A percentile compares a stretch with the other conserved stretches of the same genome.
Conservation (phyloP, 2,113 vertebrate genomes). For the Sula dactylatra region DNA sequence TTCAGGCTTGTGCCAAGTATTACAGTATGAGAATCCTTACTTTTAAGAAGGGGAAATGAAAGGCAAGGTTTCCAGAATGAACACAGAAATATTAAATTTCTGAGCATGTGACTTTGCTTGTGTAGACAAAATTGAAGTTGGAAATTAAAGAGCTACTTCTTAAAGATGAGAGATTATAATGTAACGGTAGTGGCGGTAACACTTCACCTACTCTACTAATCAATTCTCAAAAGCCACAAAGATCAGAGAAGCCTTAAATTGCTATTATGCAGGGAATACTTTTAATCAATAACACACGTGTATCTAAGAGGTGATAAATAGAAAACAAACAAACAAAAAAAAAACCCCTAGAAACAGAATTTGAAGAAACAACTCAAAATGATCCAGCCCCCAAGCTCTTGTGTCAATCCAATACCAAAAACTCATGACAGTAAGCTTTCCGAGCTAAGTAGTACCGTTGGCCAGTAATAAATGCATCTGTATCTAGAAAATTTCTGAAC, state of each 20-base stretch:
- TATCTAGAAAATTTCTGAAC: not conserved
- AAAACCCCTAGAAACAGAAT: not conserved
- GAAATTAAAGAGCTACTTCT: not conserved
- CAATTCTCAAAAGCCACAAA: not conserved
- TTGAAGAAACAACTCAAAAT: not conserved
- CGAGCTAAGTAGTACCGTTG: not conserved
- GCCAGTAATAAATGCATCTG: not conserved
- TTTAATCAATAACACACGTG: not conserved
- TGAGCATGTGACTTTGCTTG: not conserved
- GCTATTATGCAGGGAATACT: not conserved
- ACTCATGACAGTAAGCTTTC: not conserved
- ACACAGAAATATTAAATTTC: not conserved
- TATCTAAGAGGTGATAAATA: not conserved
- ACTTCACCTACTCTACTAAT: not conserved
- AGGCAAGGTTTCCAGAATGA: not conserved
- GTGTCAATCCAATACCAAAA: not conserved
- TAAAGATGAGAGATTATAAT: not conserved
- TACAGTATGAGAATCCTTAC: not conserved
- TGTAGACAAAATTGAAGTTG: not conserved
- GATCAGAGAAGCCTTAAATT: not conserved
- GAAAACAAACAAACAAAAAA: not conserved
- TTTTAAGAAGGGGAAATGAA: not conserved
- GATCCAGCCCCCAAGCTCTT: not conserved
- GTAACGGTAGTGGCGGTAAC: accelerated
- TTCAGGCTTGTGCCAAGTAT: not conserved